Evolutionary conservation across 1,140 invertebrate genomes (phyloP).

Genomic region (Neodiprion pinetum): DNA sequence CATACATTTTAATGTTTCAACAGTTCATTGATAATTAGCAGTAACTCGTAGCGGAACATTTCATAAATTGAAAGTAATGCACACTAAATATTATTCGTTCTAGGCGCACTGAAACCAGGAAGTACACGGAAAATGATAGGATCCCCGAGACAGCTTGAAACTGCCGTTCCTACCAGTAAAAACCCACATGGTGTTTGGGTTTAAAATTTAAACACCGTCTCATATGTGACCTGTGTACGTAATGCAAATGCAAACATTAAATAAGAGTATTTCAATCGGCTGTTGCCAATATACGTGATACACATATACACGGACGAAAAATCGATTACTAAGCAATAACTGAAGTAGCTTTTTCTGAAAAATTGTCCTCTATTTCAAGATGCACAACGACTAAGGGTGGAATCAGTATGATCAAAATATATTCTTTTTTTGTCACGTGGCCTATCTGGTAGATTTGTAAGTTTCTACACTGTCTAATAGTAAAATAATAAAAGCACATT

Average conservation of each 20-base stretch:
- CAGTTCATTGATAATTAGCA: neutral
- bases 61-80: slow-evolving; percentile 30
- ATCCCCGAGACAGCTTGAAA: slow-evolving; percentile 88
- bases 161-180: slow-evolving; percentile 91
- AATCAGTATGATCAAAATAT: too few species aligned
- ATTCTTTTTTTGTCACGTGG: too few species aligned
- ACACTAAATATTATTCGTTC: slow-evolving; percentile 36
- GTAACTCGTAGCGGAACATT: neutral
- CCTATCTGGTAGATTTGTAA: too few species aligned
- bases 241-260: neutral
- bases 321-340: too few species aligned
- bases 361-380: too few species aligned
- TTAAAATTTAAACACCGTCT: slow-evolving; percentile 58
- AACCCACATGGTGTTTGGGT: slow-evolving; percentile 97
- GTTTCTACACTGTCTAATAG: too few species aligned
- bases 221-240: neutral
- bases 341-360: too few species aligned
- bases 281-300: too few species aligned
- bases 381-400: too few species aligned
- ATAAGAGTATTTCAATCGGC: neutral
- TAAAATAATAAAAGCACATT: too few species aligned
- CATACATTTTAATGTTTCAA: slow-evolving; percentile 12
- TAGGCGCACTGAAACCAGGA: slow-evolving; percentile 82
- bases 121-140: slow-evolving; percentile 90
- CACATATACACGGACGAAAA: too few species aligned